Base-by-base conservation (phyloP, 2,797 vertebrate species). In the Gadopsis bispinosus region DNA sequence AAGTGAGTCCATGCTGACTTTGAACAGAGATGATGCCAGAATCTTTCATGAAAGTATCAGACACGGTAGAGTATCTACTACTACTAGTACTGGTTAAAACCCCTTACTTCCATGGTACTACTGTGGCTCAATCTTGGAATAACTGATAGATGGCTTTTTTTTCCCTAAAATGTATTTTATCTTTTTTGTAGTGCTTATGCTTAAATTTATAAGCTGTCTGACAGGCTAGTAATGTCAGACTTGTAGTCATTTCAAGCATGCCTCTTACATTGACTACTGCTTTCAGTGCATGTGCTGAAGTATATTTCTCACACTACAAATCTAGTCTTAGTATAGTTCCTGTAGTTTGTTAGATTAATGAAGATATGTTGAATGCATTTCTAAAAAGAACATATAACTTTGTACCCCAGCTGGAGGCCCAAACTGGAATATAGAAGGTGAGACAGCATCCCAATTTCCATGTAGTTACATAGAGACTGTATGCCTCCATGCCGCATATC, bases 391-490 rank as follows among this genome's bases (percentile, higher is more conserved):
- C 55, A 89, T 89, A 91, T 89, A 94, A 95, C 91, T 96, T 95
- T 96, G 91, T 93, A 95, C 88, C 94, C 92, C 94, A 96, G 95
- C 95, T 93, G 95, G 95, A 95, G 93, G 94, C 94, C 92, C 95
- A 93, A 95, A 95, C 94, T 96, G 96, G 95, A 96, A 95, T 95
- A 94, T 95, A 94, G 95, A 96, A 96, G 96, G 95, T 96, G 95
- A 96, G 96, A 92, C 88, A 87, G 90, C 94, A 93, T 94, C 89
- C 74, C 81, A 90, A 89, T 90, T 88, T 88, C 90, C 94, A 95
- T 95, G 84, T 93, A 95, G 87, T 75, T 74, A 78, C 88, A 86
- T 93, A 95, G 91, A 90, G 79, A 89, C 74, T 91, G 89, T 92
- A 69, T 84, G 86, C 89, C 85, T 92, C 89, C 94, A 94, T 93